Conservation (phyloP, 2,888 invertebrate species). For the Mesorhabditis belari region DNA sequence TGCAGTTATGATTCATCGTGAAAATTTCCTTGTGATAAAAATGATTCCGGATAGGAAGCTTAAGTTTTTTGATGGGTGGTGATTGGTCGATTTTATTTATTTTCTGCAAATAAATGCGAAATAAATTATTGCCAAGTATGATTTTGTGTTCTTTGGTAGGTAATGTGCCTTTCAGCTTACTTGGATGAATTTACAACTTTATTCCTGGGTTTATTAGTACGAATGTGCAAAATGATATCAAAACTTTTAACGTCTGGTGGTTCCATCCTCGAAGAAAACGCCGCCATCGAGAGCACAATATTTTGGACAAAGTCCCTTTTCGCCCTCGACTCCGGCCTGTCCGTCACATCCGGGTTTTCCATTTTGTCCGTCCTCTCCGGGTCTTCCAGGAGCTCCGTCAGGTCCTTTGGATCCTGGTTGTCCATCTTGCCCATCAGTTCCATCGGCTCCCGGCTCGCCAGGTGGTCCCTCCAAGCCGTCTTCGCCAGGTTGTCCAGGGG, state of each 20-base stretch:
- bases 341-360: background rate
- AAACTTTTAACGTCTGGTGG: background rate
- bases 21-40: too few species aligned
- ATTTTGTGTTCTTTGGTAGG: too few species aligned
- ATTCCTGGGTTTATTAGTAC: background rate
- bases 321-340: background rate
- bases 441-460: conserved; percentile 25
- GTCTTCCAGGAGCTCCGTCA: conserved; percentile 5
- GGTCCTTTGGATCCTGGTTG: conserved; percentile 7
- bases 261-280: background rate
- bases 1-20: too few species aligned
- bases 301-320: background rate
- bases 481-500: conserved; percentile 15
- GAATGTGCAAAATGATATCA: background rate
- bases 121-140: too few species aligned
- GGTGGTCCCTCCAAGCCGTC: conserved; percentile 20
- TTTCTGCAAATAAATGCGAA: too few species aligned
- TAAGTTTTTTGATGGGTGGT: too few species aligned
- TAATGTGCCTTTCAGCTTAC: too few species aligned
- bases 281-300: background rate
- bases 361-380: background rate
- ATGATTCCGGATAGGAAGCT: too few species aligned
- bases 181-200: too few species aligned
- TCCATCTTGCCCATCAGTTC: conserved; percentile 7
- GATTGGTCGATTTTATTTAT: too few species aligned